A percentile compares a stretch with the other conserved stretches of the same genome.
phyloP scores from a whole-genome alignment of 92 coral and sea anemone genomes.

The Zoanthus sansibaricus region DNA sequence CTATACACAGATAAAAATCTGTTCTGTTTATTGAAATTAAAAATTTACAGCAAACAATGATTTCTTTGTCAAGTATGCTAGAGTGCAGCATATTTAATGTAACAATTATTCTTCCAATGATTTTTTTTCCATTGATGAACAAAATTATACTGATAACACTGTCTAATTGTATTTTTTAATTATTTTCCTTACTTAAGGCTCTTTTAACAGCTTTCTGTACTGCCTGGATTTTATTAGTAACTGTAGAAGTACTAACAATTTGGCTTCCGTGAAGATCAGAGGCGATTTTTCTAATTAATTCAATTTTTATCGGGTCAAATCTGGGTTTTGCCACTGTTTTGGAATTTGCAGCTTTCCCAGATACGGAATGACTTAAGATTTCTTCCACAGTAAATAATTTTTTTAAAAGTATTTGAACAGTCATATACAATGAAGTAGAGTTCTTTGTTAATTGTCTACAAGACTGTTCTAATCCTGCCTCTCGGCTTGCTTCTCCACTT shows the following conservation, averaged over 20 bases:
- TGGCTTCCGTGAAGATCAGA: slow-evolving; percentile 23
- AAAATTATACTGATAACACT: background rate
- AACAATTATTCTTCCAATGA: background rate
- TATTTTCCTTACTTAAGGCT: background rate
- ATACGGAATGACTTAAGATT: slow-evolving; percentile 34
- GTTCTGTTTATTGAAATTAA: background rate
- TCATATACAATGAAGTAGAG: slow-evolving; percentile 36
- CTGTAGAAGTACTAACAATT: background rate
- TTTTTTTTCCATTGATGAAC: background rate
- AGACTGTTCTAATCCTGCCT: slow-evolving; percentile 1
- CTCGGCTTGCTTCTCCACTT: background rate
- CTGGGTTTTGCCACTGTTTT: slow-evolving; percentile 43
- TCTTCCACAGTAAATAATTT: slow-evolving; percentile 40
- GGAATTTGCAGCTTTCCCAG: slow-evolving; percentile 49
- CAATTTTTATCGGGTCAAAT: slow-evolving; percentile 23
- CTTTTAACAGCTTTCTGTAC: slow-evolving; percentile 17
- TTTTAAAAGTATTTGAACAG: slow-evolving; percentile 8
- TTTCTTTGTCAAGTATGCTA: background rate
- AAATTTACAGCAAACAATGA: background rate
- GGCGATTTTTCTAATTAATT: slow-evolving; percentile 16
- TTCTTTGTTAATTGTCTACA: slow-evolving; percentile 12
- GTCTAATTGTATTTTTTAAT: background rate
- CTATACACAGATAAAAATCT: background rate
- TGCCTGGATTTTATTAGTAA: slow-evolving; percentile 44
- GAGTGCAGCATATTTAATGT: background rate